phyloP scores from a whole-genome alignment of 1,140 invertebrate species.

The Acyrthosiphon pisum region DNA sequence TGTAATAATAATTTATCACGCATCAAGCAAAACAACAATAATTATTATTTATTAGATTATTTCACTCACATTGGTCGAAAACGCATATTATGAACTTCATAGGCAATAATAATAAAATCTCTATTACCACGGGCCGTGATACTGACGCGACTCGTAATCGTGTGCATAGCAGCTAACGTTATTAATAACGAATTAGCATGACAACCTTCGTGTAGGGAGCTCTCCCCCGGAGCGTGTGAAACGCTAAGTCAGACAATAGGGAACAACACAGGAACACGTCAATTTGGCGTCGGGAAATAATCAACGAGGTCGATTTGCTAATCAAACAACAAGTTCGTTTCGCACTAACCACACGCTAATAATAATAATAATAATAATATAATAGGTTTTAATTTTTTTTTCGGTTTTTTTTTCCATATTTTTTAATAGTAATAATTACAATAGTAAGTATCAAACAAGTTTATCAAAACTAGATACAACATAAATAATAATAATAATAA shows the following conservation, averaged over 20 bases:
- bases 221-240: neutral
- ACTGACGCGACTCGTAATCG: neutral
- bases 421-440: slow-evolving; percentile 45
- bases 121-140: neutral
- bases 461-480: slow-evolving; percentile 10
- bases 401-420: neutral
- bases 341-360: no score
- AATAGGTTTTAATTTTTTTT: neutral
- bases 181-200: neutral
- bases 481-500: slow-evolving; percentile 19
- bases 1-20: no score
- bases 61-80: neutral
- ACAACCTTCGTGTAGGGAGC: neutral
- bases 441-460: slow-evolving; percentile 34
- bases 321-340: neutral
- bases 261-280: neutral
- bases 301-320: neutral
- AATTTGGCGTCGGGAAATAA: neutral
- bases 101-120: neutral
- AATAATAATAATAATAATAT: neutral
- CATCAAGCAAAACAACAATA: neutral
- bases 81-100: neutral
- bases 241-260: neutral
- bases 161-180: neutral
- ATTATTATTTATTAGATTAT: neutral